Base-by-base conservation (phyloP, 2,797 vertebrate genomes). In the Ficedula albicollis region DNA sequence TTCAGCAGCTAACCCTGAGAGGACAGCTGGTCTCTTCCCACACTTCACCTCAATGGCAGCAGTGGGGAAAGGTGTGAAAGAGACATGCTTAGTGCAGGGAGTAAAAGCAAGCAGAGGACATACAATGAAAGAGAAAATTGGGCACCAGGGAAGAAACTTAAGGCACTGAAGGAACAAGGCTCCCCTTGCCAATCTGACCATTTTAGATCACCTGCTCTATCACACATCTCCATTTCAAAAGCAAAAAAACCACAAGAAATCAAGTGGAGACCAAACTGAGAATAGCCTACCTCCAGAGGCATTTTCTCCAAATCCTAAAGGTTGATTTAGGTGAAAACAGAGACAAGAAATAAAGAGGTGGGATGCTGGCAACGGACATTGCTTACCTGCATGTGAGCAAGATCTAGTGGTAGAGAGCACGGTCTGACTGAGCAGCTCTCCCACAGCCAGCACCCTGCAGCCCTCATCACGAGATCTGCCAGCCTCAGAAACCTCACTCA, bases 361-460 rank as follows among this genome's bases (percentile, higher is more conserved):
- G 2, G 13, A 17, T 4, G 4, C 11, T 64, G 8, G 27, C 9
- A 60, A 34, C 1, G 23, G 43, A 63, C 3, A 2, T 11, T n/a
- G 7, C 49, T 87, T 76, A 67, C 15, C 8, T 80, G 15, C 30
- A 48, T 20, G 2, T 3, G 8, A 75, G 26, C 15, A 54, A 43
- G 58, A n/a, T 13, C 11, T 10, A 54, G 0, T 3, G 5, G 8
- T 39, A 87, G 51, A 82, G 20, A 73, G 9, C 38, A 78, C 0
- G 3, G 18, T 34, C 70, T 54, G 10, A 43, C 2, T 2, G 0
- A 93, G 51, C 10, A 66, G 11, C 9, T 54, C 23, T 58, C 5
- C n/a, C 14, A 68, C 5, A 15, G 30, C 15, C 27, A 86, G 29
- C 41, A 84, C 25, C 21, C 30, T 73, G 4, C 36, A 89, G 13